These are phyloP conservation scores for Atta texana DNA, from an alignment of 1,140 invertebrate genomes.

Conservation along the genomic window DNA sequence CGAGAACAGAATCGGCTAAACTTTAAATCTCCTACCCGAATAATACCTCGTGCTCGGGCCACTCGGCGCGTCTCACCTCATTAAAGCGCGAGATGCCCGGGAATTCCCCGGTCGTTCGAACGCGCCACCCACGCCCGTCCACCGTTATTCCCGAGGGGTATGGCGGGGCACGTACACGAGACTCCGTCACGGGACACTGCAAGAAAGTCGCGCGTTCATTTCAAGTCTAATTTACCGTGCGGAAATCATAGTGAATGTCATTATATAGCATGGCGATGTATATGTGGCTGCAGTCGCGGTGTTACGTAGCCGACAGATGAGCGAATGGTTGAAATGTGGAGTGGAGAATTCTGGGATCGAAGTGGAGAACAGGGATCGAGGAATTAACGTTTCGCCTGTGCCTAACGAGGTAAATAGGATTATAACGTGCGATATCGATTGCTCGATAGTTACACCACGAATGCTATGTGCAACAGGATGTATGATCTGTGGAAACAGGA, in stretches of 20 bases:
- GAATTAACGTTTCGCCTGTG: conserved; percentile 69
- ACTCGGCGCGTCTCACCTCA: conserved; percentile 76
- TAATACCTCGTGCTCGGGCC: conserved; percentile 78
- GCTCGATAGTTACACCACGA: conserved; percentile 38
- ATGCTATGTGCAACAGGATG: conserved; percentile 36
- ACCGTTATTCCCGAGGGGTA: background rate
- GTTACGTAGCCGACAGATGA: conserved; percentile 66
- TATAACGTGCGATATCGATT: conserved; percentile 71
- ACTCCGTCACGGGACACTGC: conserved; percentile 32
- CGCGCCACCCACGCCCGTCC: background rate
- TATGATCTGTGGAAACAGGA: conserved; percentile 21
- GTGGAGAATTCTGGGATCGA: conserved; percentile 33
- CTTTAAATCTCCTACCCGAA: conserved; percentile 83
- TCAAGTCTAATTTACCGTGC: conserved; percentile 73
- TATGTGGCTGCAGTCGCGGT: conserved; percentile 57
- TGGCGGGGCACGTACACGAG: conserved; percentile 53
- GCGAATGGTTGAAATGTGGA: background rate
- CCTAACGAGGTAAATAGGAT: conserved; percentile 75
- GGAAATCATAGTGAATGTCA: conserved; percentile 71
- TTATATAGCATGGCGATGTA: conserved; percentile 47
- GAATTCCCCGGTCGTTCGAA: conserved; percentile 63
- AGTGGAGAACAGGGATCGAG: conserved; percentile 38
- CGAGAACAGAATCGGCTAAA: conserved; percentile 81
- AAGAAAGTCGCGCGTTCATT: conserved; percentile 77
- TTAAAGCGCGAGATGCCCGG: conserved; percentile 76